These are phyloP conservation scores for Vandiemenella viatica DNA, from an alignment of 2,888 invertebrate genomes.

Conservation along the genomic window DNA sequence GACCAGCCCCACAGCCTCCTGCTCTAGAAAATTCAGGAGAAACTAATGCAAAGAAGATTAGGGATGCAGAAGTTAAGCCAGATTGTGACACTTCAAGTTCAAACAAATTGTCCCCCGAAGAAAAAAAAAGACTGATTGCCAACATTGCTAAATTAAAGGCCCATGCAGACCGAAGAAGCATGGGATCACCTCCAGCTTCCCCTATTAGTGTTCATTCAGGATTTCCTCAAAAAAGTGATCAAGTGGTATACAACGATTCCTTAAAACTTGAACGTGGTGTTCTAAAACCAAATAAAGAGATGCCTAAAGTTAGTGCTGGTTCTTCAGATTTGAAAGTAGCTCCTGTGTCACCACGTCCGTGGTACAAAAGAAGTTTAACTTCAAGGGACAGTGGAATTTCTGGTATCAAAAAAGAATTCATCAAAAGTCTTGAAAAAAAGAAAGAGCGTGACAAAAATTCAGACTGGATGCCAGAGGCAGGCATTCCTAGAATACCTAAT, in stretches of 20 bases:
- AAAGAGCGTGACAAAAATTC: slow-evolving; percentile 20
- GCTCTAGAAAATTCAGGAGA: slow-evolving; percentile 7
- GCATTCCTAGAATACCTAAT: slow-evolving; percentile 33
- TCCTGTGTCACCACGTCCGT: slow-evolving; percentile 41
- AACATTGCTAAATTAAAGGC: slow-evolving; percentile 19
- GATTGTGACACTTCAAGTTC: background rate
- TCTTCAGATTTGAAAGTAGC: slow-evolving; percentile 9
- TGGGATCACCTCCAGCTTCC: slow-evolving; percentile 10
- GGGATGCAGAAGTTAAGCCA: background rate
- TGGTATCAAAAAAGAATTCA: slow-evolving; percentile 20
- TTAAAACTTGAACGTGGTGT: slow-evolving; percentile 34
- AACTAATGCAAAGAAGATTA: background rate
- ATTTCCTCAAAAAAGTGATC: slow-evolving; percentile 6
- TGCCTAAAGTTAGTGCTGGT: slow-evolving; percentile 12
- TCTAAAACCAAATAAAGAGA: slow-evolving; percentile 29
- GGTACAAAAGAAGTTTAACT: slow-evolving; percentile 43
- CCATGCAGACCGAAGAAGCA: slow-evolving; percentile 16
- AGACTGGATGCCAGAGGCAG: slow-evolving; percentile 34
- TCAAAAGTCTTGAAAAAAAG: slow-evolving; percentile 16
- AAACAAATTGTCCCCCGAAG: slow-evolving; percentile 16
- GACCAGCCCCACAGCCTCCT: slow-evolving; percentile 33
- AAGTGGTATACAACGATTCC: slow-evolving; percentile 22
- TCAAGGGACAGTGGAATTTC: slow-evolving; percentile 21
- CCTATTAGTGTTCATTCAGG: slow-evolving; percentile 8
- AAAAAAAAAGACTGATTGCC: slow-evolving; percentile 18